Base-by-base conservation (phyloP, 2,797 vertebrate species). In the Phrynocephalus forsythii region DNA sequence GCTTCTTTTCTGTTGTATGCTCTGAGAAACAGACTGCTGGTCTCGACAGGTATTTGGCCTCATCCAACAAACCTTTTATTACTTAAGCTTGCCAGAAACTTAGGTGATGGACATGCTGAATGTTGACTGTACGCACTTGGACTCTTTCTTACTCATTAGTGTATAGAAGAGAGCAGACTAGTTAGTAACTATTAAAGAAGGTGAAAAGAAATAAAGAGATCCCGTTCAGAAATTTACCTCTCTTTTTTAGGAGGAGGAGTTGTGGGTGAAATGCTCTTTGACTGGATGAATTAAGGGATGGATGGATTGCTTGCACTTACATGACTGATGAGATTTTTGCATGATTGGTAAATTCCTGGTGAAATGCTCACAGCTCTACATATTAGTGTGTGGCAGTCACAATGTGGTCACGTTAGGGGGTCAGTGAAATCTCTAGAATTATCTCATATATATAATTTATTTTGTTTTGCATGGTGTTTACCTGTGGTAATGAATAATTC, bases 201-300 rank as follows among this genome's bases (percentile, higher is more conserved):
- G 72, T 3, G 10, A 16, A 26, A 3, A 26, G 75, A 66, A 82
- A 56, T 75, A 87, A 3, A 20, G 15, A 63, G 11, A 18, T 63
- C 15, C 60, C 0, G 3, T 63, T 20, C 60, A 63, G 18, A 1
- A 81, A 67, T 76, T 13, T 0, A 1, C 15, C 4, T 0, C 9
- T 56, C 52, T 10, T 52, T 50, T 77, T 48, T 1, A 71, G n/a
- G 48, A 30, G 26, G 22, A 28, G 26, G 67, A 52, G 18, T 67
- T 28, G 80, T 44, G 4, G 60, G 18, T 63, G 60, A 15, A 63
- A 20, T 20, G 18, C 18, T 63, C 60, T 63, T 16, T 63, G 5
- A 18, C 20, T 63, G 15, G 60, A 63, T 20, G 18, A 5, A 63
- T 63, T 18, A 63, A 63, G 16, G 18, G 13, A 63, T 63, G 60